A percentile compares a stretch with the other conserved stretches of the same genome.
These are phyloP conservation scores for Trachymyrmex septentrionalis DNA, from an alignment of 1,140 invertebrate genomes.

Conservation along the genomic window DNA sequence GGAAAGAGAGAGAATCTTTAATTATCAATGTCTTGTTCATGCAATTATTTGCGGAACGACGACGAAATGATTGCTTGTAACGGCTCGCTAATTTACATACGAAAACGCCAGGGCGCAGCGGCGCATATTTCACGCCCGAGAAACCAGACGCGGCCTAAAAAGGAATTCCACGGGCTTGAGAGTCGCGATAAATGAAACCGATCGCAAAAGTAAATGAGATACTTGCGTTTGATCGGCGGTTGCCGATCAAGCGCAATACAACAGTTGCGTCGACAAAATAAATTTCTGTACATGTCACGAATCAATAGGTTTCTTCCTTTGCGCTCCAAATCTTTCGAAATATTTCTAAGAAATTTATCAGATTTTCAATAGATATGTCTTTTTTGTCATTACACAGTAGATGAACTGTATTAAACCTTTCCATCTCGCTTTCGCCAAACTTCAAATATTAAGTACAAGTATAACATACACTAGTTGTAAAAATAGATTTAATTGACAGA, in stretches of 20 bases:
- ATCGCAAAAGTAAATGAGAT: constrained; percentile 17
- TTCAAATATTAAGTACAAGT: too few species aligned
- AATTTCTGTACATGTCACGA: background rate
- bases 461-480: too few species aligned
- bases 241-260: background rate
- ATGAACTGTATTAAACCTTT: too few species aligned
- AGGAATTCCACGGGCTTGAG: constrained; percentile 29
- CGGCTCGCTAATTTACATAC: constrained; percentile 34
- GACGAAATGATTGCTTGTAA: constrained; percentile 16
- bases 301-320: background rate
- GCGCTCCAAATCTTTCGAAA: background rate
- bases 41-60: background rate
- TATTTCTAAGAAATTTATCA: background rate
- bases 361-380: background rate
- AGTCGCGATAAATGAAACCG: constrained; percentile 29
- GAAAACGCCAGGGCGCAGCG: constrained; percentile 22
- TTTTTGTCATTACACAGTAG: too few species aligned
- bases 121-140: constrained; percentile 23
- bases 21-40: background rate
- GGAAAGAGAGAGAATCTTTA: background rate
- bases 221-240: background rate
- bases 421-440: too few species aligned
- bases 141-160: constrained; percentile 47
- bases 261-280: background rate
- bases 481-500: background rate